phyloP scores from a whole-genome alignment of 2,797 vertebrate species.

The Falco cherrug region DNA sequence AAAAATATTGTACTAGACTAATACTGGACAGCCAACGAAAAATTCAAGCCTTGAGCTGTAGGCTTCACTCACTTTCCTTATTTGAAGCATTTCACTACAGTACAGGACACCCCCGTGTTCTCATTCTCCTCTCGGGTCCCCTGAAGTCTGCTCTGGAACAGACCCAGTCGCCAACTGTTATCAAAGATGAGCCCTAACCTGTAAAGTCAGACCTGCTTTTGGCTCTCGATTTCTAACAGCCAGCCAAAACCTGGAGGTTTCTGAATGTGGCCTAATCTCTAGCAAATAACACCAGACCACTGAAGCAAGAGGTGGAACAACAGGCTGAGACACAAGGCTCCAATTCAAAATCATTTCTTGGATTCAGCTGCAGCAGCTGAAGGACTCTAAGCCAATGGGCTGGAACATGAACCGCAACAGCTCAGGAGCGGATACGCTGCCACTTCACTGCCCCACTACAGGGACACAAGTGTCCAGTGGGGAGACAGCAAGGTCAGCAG shows the following conservation, averaged over 20 bases:
- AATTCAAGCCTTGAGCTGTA: background rate
- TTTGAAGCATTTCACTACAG: background rate
- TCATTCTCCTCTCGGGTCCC: background rate
- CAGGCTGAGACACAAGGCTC: background rate
- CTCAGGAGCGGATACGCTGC: accelerated
- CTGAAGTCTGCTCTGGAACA: background rate
- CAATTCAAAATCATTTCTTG: background rate
- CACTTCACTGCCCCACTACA: background rate
- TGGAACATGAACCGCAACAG: background rate
- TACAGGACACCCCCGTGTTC: background rate
- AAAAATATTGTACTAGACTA: background rate
- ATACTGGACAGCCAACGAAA: background rate
- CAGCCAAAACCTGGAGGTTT: background rate
- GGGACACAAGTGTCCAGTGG: background rate
- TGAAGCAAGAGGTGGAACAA: background rate
- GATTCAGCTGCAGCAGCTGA: background rate
- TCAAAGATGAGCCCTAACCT: background rate
- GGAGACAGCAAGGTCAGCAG: background rate
- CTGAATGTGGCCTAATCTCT: background rate
- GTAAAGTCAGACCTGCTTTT: background rate
- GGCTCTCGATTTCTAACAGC: background rate
- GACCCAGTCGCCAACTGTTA: background rate
- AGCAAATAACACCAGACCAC: background rate
- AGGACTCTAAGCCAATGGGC: background rate
- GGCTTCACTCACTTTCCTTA: background rate